Conservation (phyloP, 2,888 invertebrate species). For the Argynnis bischoffii region DNA sequence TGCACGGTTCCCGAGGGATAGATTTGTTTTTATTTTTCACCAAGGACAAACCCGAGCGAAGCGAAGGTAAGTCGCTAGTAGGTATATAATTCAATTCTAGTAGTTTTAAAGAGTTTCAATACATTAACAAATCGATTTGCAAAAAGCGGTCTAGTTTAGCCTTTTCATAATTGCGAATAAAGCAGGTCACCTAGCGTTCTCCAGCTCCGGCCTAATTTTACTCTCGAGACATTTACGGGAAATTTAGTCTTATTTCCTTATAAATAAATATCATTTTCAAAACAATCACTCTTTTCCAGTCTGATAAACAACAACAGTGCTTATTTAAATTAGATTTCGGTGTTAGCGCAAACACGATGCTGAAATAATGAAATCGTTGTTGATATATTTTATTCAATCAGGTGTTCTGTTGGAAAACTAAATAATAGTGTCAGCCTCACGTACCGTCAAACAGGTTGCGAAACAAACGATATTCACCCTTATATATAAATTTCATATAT, state of each 20-base stretch:
- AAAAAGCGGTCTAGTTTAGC: conserved; percentile 43
- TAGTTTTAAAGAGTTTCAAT: conserved; percentile 17
- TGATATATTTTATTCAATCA: conserved; percentile 42
- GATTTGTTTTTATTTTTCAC: too few species aligned
- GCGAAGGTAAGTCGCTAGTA: too few species aligned
- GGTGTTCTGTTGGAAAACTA: conserved; percentile 27
- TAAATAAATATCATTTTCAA: conserved; percentile 55
- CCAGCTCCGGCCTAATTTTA: conserved; percentile 42
- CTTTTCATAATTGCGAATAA: conserved; percentile 46
- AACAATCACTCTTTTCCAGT: conserved; percentile 45
- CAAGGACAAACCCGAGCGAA: too few species aligned
- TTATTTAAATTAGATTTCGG: conserved; percentile 64
- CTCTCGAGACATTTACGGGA: conserved; percentile 26
- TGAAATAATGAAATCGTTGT: conserved; percentile 40
- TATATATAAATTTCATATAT: too few species aligned
- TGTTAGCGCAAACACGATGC: conserved; percentile 43
- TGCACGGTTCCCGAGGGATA: too few species aligned
- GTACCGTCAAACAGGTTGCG: too few species aligned
- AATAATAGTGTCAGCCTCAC: conserved; percentile 2
- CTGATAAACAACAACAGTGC: conserved; percentile 60
- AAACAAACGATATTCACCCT: too few species aligned
- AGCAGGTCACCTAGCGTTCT: conserved; percentile 44
- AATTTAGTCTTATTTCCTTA: conserved; percentile 47
- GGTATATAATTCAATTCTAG: too few species aligned
- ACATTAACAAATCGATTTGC: conserved; percentile 39